Evolutionary conservation across 2,888 invertebrate species (phyloP).

Genomic region (Eucriotettix oculatus): DNA sequence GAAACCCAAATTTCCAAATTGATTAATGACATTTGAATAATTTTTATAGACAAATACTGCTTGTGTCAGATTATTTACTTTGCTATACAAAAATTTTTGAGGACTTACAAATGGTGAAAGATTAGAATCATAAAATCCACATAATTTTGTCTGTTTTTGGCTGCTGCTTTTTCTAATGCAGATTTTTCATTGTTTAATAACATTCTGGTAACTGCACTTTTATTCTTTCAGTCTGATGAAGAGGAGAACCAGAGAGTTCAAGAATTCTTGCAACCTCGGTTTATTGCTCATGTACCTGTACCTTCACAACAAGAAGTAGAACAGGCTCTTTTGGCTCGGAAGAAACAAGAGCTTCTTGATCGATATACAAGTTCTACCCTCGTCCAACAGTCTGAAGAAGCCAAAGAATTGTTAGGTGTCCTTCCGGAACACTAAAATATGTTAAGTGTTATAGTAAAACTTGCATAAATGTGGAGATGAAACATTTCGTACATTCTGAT

Average conservation of each 20-base stretch:
- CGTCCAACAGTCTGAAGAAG: constrained; percentile 7
- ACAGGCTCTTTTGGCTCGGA: constrained; percentile 71
- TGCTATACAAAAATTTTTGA: no score
- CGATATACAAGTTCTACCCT: constrained; percentile 40
- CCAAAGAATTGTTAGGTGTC: constrained; percentile 7
- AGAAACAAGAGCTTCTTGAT: constrained; percentile 81
- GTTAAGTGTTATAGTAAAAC: no score
- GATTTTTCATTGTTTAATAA: not conserved
- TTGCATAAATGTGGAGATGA: no score
- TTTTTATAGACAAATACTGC: no score
- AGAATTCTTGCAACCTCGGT: constrained; percentile 34
- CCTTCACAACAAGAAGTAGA: constrained; percentile 91
- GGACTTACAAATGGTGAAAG: no score
- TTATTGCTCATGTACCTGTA: constrained; percentile 77
- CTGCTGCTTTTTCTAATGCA: not conserved
- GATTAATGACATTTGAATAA: no score
- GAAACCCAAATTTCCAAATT: no score
- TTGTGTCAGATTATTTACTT: no score
- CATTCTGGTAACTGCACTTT: not conserved
- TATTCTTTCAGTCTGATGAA: constrained; percentile 14
- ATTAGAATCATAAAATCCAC: not conserved
- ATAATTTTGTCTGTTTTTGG: not conserved
- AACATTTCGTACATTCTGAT: no score
- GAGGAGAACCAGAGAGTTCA: constrained; percentile 11
- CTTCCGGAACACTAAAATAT: no score